A percentile compares a stretch with the other conserved stretches of the same genome.
Conservation (phyloP, 2,113 vertebrate species). For the Rhinichthys klamathensis region DNA sequence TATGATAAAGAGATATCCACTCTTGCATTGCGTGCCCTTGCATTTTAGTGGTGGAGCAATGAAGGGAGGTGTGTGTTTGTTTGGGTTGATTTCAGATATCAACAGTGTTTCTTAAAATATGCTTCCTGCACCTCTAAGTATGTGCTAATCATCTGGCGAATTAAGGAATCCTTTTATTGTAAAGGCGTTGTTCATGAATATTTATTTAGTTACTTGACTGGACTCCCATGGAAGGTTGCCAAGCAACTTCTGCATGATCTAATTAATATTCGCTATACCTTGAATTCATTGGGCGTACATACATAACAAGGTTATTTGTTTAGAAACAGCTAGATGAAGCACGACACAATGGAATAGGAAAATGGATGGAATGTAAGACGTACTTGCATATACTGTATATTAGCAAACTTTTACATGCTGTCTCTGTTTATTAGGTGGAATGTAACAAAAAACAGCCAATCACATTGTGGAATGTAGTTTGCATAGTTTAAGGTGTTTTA, state of each 20-base stretch:
- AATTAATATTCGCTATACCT: background rate
- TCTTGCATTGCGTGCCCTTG: no score
- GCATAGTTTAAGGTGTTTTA: background rate
- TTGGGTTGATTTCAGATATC: no score
- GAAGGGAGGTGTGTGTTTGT: no score
- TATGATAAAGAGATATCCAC: no score
- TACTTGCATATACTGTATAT: background rate
- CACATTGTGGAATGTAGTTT: background rate
- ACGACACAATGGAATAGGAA: background rate
- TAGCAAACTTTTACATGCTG: background rate
- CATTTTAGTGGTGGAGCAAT: no score
- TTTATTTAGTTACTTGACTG: background rate
- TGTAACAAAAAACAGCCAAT: background rate
- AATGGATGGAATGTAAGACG: background rate
- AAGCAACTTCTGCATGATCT: background rate
- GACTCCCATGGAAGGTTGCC: background rate
- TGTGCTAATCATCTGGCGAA: slow-evolving; percentile 2
- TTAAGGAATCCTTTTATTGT: background rate
- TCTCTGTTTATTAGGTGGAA: background rate
- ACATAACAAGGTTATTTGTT: background rate
- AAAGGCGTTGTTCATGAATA: background rate
- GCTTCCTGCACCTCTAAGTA: no score
- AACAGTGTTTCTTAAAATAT: no score
- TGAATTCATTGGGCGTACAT: background rate
- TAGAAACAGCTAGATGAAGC: background rate